These are phyloP conservation scores for Leucosticte australis DNA, from an alignment of 2,113 vertebrate genomes.

Conservation along the genomic window DNA sequence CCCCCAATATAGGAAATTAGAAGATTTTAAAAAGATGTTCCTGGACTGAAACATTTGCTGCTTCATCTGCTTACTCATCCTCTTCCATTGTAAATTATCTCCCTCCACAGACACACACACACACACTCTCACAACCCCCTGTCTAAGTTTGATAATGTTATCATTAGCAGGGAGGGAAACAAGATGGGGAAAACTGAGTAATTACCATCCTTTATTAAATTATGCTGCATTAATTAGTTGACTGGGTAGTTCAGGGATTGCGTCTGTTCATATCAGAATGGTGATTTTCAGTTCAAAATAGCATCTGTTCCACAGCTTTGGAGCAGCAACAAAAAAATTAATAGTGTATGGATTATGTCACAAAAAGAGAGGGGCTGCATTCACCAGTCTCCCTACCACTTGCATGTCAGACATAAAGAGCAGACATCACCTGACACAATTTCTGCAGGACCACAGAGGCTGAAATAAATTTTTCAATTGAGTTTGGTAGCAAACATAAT, in stretches of 20 bases:
- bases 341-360: conserved; percentile 51
- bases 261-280: not conserved
- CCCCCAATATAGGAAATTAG: not conserved
- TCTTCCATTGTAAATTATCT: conserved; percentile 16
- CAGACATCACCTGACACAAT: not conserved
- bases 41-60: not conserved
- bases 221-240: conserved; percentile 65
- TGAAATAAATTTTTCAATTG: conserved; percentile 19
- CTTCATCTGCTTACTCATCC: conserved; percentile 32
- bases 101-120: not conserved
- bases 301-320: conserved; percentile 48
- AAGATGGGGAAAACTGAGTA: conserved; percentile 15
- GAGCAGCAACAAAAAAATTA: conserved; percentile 52
- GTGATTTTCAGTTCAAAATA: conserved; percentile 39
- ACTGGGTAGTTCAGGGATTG: conserved; percentile 32
- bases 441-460: not conserved
- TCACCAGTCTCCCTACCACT: conserved; percentile 33
- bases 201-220: conserved; percentile 64
- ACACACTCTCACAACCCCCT: not conserved
- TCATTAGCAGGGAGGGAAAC: conserved; percentile 14
- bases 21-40: not conserved
- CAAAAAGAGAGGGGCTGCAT: conserved; percentile 31
- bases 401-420: conserved; percentile 18
- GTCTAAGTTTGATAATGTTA: not conserved
- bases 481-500: not conserved